Percentiles rank a stretch among this genome's conserved stretches.
Evolutionary conservation across 2,797 vertebrate genomes (phyloP).

Genomic region (Apogon talboti): DNA sequence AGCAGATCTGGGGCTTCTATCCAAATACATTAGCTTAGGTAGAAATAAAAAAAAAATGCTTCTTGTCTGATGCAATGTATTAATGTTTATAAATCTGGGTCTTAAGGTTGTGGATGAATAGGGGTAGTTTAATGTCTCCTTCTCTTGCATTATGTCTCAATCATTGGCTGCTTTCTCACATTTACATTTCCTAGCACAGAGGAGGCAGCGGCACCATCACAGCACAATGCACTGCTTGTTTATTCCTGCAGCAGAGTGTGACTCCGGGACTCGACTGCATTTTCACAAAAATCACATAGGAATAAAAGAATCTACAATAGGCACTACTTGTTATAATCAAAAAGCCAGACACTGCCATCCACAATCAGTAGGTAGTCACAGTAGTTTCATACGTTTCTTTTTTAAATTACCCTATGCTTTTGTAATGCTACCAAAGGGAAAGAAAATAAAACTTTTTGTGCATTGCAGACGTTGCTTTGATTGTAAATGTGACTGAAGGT

Average conservation of each 20-base stretch:
- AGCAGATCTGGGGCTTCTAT: not conserved
- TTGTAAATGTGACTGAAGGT: not conserved
- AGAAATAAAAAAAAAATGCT: no score
- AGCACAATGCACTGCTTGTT: constrained; percentile 25
- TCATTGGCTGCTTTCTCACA: constrained; percentile 20
- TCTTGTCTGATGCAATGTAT: no score
- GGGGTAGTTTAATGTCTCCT: not conserved
- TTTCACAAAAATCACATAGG: constrained; percentile 15
- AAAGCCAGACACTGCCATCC: constrained; percentile 5
- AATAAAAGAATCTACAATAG: constrained; percentile 13
- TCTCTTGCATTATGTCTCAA: constrained; percentile 14
- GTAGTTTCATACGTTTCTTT: not conserved
- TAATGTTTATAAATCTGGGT: no score
- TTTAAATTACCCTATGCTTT: not conserved
- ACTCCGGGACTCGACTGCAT: constrained; percentile 5
- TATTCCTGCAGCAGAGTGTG: constrained; percentile 24
- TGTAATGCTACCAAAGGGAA: not conserved
- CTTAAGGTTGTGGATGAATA: not conserved
- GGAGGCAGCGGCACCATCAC: constrained; percentile 13
- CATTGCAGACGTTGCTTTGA: not conserved
- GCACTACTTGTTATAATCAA: constrained; percentile 22
- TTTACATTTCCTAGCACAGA: constrained; percentile 11
- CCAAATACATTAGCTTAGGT: no score
- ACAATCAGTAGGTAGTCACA: constrained; percentile 23
- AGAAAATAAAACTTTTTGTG: not conserved